Base-by-base conservation (phyloP, 2,797 vertebrate genomes). In the Gymnopithys bicolor region DNA sequence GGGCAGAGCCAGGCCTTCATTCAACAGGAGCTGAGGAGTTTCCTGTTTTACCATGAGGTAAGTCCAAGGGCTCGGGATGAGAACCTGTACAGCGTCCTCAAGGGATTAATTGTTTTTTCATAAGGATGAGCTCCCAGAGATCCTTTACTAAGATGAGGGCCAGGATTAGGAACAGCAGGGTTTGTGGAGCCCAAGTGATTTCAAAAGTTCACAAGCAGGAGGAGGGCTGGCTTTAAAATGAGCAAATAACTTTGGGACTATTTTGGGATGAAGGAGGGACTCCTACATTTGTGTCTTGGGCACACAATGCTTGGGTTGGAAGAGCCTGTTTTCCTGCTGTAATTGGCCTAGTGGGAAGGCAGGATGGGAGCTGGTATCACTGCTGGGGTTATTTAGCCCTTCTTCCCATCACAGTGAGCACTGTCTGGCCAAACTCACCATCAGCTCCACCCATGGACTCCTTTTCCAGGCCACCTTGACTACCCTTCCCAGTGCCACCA, bases 261-360 rank as follows among this genome's bases (percentile, higher is more conserved):
- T 89, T 94, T 90, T 58, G 87, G 58, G 24, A 49, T 35, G 45
- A 78, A 59, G 49, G 51, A 93, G 51, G 46, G 39, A 75, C 85
- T 90, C 35, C 85, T 45, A 37, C 77, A 17, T 73, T 46, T n/a
- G 19, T 53, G 53, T 86, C 85, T 55, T 32, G 16, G 91, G 79
- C 76, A 59, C 39, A 86, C 58, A 48, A 19, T 6, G 32, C 66
- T 81, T 32, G 80, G 43, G 11, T 75, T 73, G 85, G 89, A 87
- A 91, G 46, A 96, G 76, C 90, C 85, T 86, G 80, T 76, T 91
- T 78, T 86, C 83, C 83, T 84, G 64, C 91, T 80, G n/a, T 52
- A 84, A 81, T 45, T 68, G 53, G 25, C 51, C 39, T 30, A 37
- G 83, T 68, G 85, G 79, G 73, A 81, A 89, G 58, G 68, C 68